phyloP scores from a whole-genome alignment of 2,888 invertebrate species.

The Nysson spinosus region DNA sequence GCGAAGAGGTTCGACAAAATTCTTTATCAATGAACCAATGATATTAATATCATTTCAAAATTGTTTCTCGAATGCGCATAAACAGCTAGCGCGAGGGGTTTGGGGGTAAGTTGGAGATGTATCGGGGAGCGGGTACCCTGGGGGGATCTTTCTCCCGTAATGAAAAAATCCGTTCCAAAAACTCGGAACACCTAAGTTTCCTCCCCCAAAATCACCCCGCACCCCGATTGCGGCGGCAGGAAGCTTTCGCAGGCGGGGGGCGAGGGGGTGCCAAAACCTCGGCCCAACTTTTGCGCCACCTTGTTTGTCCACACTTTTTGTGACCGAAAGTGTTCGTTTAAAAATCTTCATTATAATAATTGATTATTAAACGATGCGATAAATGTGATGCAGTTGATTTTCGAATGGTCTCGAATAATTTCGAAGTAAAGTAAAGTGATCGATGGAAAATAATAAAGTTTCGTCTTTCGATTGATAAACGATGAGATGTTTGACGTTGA shows the following conservation, averaged over 20 bases:
- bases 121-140: slow-evolving; percentile 72
- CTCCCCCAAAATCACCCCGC: slow-evolving; percentile 71
- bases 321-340: not conserved
- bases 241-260: slow-evolving; percentile 74
- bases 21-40: no score
- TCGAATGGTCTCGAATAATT: no score
- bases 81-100: slow-evolving; percentile 28
- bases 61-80: slow-evolving; percentile 15
- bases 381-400: no score
- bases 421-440: no score
- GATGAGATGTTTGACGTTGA: no score
- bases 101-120: slow-evolving; percentile 48
- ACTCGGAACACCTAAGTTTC: slow-evolving; percentile 12
- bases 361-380: no score
- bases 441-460: no score
- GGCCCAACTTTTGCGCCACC: slow-evolving; percentile 42
- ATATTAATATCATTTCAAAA: no score
- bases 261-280: slow-evolving; percentile 61
- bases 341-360: no score
- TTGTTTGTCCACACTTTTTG: slow-evolving; percentile 1
- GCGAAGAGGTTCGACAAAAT: no score
- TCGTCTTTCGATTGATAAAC: no score
- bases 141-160: slow-evolving; percentile 51
- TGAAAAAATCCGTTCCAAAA: slow-evolving; percentile 20
- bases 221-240: slow-evolving; percentile 73